These are phyloP conservation scores for Drosophila limbata DNA, from an alignment of 2,888 invertebrate genomes.

Conservation along the genomic window DNA sequence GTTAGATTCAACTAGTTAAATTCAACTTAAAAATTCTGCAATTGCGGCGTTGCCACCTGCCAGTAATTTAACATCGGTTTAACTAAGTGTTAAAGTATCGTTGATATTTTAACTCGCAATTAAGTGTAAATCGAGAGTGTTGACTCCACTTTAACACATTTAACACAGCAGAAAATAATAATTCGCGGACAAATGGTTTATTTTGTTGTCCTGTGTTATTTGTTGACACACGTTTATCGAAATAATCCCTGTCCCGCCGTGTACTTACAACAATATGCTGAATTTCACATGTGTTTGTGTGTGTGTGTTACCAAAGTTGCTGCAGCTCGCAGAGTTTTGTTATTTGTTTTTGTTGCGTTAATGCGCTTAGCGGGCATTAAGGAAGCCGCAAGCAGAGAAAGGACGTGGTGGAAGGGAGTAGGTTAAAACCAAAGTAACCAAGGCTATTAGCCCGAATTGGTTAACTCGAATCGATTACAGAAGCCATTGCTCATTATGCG, in stretches of 20 bases:
- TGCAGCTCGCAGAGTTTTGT: conserved; percentile 28
- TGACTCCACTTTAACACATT: neutral
- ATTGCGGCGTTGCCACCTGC: no score
- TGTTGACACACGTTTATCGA: conserved; percentile 5
- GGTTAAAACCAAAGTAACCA: conserved; percentile 26
- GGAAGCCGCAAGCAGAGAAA: conserved; percentile 17
- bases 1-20: no score
- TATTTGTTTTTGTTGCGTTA: conserved; percentile 42
- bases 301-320: conserved; percentile 13
- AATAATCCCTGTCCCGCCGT: conserved; percentile 6
- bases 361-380: conserved; percentile 50
- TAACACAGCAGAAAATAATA: neutral
- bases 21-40: no score
- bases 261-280: neutral
- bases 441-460: conserved; percentile 44
- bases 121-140: neutral
- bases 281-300: neutral
- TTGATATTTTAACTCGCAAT: neutral
- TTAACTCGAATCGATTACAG: conserved; percentile 53
- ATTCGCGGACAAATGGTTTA: neutral
- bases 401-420: neutral
- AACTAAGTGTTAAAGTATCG: neutral
- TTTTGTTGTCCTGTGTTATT: conserved; percentile 7
- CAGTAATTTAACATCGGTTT: neutral
- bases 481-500: conserved; percentile 46